These are phyloP conservation scores for Ennomos erosarius DNA, from an alignment of 2,888 invertebrate species.

Conservation along the genomic window DNA sequence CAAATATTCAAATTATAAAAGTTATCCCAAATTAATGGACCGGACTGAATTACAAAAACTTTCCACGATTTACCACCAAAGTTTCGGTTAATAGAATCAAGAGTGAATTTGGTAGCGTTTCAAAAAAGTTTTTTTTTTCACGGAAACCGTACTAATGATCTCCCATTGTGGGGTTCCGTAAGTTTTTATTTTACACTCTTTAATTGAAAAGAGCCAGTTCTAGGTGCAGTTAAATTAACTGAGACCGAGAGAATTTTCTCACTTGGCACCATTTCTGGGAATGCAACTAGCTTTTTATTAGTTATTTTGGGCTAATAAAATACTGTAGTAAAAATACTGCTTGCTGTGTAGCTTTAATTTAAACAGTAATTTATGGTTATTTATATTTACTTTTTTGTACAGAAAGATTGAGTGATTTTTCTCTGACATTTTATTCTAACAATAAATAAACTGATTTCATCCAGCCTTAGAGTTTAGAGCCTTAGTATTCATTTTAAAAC, in stretches of 20 bases:
- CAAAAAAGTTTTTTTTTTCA: slow-evolving; percentile 53
- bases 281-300: slow-evolving; percentile 12
- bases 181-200: slow-evolving; percentile 62
- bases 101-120: slow-evolving; percentile 66
- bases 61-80: slow-evolving; percentile 54
- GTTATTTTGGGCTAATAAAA: slow-evolving; percentile 21
- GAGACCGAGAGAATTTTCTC: slow-evolving; percentile 41
- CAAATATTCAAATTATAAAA: slow-evolving; percentile 38
- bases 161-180: slow-evolving; percentile 58
- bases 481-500: no score
- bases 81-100: slow-evolving; percentile 62
- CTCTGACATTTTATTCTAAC: no score
- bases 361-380: no score
- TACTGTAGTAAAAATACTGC: background rate
- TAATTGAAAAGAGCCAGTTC: slow-evolving; percentile 55
- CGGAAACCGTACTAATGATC: slow-evolving; percentile 57
- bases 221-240: slow-evolving; percentile 44
- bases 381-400: no score
- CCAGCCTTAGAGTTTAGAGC: no score
- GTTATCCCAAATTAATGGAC: slow-evolving; percentile 52
- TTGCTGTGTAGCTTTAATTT: no score
- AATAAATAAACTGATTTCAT: no score
- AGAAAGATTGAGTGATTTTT: no score
- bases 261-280: slow-evolving; percentile 36
- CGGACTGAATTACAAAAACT: slow-evolving; percentile 53